These are phyloP conservation scores for Drosophila bocqueti DNA, from an alignment of 1,140 invertebrate species.

Conservation along the genomic window DNA sequence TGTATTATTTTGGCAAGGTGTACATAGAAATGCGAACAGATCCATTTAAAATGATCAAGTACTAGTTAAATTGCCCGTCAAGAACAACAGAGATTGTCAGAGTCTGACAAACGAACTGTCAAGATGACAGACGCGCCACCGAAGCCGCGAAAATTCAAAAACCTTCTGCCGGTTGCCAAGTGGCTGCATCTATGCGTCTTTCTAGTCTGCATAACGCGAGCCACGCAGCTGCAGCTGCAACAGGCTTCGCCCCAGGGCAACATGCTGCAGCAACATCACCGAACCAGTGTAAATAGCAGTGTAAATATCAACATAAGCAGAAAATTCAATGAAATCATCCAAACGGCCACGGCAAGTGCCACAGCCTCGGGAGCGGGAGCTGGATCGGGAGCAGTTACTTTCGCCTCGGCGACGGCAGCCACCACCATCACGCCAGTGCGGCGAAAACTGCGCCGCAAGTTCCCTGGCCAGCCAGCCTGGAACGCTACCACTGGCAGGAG, in stretches of 20 bases:
- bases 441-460: constrained; percentile 71
- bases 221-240: constrained; percentile 61
- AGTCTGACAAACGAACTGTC: constrained; percentile 79
- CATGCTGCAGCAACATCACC: constrained; percentile 74
- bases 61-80: constrained; percentile 33
- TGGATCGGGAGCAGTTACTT: constrained; percentile 32
- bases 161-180: constrained; percentile 30
- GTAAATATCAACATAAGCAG: constrained; percentile 82
- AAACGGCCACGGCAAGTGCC: constrained; percentile 64
- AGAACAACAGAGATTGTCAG: constrained; percentile 58
- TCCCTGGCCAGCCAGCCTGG: constrained; percentile 31
- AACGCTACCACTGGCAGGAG: constrained; percentile 56
- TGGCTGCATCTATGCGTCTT: constrained; percentile 71
- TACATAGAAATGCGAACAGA: constrained; percentile 16
- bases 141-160: constrained; percentile 44
- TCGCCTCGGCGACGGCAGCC: constrained; percentile 34
- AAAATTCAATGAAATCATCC: constrained; percentile 82
- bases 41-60: constrained; percentile 46
- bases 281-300: constrained; percentile 83
- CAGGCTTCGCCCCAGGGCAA: constrained; percentile 66
- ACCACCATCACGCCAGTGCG: constrained; percentile 52
- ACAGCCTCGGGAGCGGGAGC: constrained; percentile 34
- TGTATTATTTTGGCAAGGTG: not conserved
- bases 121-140: constrained; percentile 73
- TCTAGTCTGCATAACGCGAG: constrained; percentile 73